phyloP scores from a whole-genome alignment of 2,113 vertebrate genomes.

The Cryptotis parvus region DNA sequence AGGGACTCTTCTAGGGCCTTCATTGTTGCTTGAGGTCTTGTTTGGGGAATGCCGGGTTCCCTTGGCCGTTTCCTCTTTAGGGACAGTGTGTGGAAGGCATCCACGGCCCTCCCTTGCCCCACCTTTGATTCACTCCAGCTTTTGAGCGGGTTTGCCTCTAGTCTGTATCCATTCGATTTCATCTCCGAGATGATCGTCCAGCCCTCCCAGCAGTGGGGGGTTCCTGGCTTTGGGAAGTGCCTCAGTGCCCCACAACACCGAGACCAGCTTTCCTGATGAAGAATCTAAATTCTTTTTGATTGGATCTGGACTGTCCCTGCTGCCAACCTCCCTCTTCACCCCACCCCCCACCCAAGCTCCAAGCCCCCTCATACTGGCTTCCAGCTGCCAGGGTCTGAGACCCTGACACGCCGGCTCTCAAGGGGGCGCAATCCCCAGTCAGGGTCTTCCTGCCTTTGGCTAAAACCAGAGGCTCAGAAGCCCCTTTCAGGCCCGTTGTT shows the following conservation, averaged over 20 bases:
- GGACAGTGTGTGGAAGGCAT: slow-evolving; percentile 69
- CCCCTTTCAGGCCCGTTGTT: not conserved
- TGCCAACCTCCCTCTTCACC: slow-evolving; percentile 45
- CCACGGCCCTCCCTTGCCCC: slow-evolving; percentile 49
- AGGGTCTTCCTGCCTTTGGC: not conserved
- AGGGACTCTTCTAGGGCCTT: slow-evolving; percentile 75
- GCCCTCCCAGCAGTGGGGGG: slow-evolving; percentile 57
- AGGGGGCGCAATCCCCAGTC: not conserved
- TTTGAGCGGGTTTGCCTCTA: slow-evolving; percentile 57
- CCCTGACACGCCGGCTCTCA: slow-evolving; percentile 3
- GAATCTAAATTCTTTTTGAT: slow-evolving; percentile 47
- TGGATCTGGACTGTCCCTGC: slow-evolving; percentile 51
- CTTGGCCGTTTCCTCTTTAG: slow-evolving; percentile 46
- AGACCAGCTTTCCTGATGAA: slow-evolving; percentile 65
- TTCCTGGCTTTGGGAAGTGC: slow-evolving; percentile 70
- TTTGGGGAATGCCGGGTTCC: slow-evolving; percentile 39
- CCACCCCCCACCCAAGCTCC: too few species aligned
- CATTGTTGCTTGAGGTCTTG: slow-evolving; percentile 50
- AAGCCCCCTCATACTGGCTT: not conserved
- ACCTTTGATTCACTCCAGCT: slow-evolving; percentile 71
- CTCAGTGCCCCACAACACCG: slow-evolving; percentile 38
- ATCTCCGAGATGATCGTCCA: slow-evolving; percentile 66
- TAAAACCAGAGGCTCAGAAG: slow-evolving; percentile 32
- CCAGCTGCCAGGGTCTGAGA: not conserved
- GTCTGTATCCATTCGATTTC: not conserved